A percentile compares a stretch with the other conserved stretches of the same genome.
Conservation (phyloP, 2,797 vertebrate species). For the Anabas testudineus region DNA sequence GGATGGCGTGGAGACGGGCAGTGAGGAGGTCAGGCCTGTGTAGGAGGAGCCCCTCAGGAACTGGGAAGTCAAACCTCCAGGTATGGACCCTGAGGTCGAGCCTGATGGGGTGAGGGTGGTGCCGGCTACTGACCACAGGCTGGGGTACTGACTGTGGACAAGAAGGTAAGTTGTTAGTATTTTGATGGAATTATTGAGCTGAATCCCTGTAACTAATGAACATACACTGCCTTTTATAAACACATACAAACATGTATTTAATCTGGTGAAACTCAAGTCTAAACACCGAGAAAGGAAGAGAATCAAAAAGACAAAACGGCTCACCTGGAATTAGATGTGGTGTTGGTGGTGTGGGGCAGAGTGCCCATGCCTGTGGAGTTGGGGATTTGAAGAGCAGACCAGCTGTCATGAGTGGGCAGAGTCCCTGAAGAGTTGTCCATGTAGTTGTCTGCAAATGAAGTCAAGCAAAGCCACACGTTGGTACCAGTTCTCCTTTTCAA, state of each 20-base stretch:
- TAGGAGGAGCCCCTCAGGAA: slow-evolving; percentile 87
- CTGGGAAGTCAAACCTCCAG: slow-evolving; percentile 84
- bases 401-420: slow-evolving; percentile 84
- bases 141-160: slow-evolving; percentile 84
- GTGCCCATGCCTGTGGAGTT: slow-evolving; percentile 86
- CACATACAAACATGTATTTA: too few species aligned
- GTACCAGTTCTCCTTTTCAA: background rate
- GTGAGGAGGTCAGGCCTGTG: slow-evolving; percentile 83
- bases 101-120: slow-evolving; percentile 83
- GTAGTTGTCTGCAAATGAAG: slow-evolving; percentile 79
- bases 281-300: too few species aligned
- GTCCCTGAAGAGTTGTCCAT: slow-evolving; percentile 83
- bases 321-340: slow-evolving; percentile 84
- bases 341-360: slow-evolving; percentile 84
- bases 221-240: background rate
- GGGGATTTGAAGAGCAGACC: slow-evolving; percentile 86
- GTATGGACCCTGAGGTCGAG: slow-evolving; percentile 81
- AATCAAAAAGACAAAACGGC: slow-evolving; percentile 9
- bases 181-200: background rate
- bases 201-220: background rate
- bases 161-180: background rate
- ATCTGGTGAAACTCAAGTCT: too few species aligned
- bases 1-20: slow-evolving; percentile 85
- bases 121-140: slow-evolving; percentile 86
- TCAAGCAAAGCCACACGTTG: background rate